phyloP scores from a whole-genome alignment of 2,888 invertebrate species.

The Parnassius glacialis region DNA sequence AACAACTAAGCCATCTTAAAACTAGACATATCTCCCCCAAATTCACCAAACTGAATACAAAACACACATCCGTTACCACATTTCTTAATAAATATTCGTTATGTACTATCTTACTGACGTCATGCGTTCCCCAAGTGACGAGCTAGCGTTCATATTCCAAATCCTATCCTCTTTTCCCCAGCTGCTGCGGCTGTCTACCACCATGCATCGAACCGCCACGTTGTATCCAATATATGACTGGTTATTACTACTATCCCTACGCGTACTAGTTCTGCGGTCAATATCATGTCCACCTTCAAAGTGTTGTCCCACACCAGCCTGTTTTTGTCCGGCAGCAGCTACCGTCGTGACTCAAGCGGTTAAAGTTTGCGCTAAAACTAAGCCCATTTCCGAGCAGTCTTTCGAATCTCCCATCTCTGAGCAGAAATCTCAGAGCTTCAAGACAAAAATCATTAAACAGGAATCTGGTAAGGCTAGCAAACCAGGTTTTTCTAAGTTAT shows the following conservation, averaged over 20 bases:
- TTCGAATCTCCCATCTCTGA: background rate
- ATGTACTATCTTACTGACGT: background rate
- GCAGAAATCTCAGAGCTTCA: background rate
- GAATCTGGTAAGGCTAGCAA: conserved; percentile 17
- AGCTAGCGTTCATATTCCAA: conserved; percentile 36
- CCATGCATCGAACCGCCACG: conserved; percentile 56
- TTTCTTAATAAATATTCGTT: background rate
- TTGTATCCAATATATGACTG: conserved; percentile 65
- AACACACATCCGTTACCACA: conserved; percentile 25
- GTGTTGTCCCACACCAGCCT: conserved; percentile 15
- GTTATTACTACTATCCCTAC: conserved; percentile 69
- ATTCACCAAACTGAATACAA: conserved; percentile 28
- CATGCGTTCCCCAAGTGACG: background rate
- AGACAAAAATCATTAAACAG: conserved; percentile 26
- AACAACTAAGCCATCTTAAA: background rate
- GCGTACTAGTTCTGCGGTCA: conserved; percentile 69
- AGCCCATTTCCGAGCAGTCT: background rate
- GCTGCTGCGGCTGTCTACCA: conserved; percentile 51
- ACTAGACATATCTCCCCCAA: background rate
- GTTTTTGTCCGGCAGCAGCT: conserved; percentile 27
- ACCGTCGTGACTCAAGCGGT: conserved; percentile 10
- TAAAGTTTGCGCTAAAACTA: background rate
- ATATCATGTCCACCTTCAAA: conserved; percentile 47
- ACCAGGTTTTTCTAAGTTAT: conserved; percentile 42
- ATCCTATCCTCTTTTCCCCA: conserved; percentile 42